Evolutionary conservation across 2,113 vertebrate genomes (phyloP), one percentile per base, ranked within the genome.

Genomic region (Saguinus midas): DNA sequence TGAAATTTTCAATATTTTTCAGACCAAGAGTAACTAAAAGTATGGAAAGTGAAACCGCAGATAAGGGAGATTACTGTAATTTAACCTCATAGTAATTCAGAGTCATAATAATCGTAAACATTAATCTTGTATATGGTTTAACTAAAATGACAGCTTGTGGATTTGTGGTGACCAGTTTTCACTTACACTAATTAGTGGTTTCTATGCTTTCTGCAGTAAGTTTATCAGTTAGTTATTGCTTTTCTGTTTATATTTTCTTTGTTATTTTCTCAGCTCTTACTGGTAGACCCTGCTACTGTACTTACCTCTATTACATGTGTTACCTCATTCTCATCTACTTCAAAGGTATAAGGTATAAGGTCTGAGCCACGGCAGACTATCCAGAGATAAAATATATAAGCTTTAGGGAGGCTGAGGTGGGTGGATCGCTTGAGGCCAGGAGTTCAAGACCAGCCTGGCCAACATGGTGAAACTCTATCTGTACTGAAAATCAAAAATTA

Each of bases 261-360:
- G 50, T 55, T n/a, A 88, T 23, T n/a, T 8, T 91, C 76, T n/a
- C n/a, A 40, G 43, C 40, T 95, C 23, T 32, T 18, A 79, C 18
- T 90, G 79, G 14, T 43, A 35, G 72, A 64, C 79, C 10, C 9
- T 81, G n/a, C 75, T 52, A 52, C 2, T 40, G 32, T n/a, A 32
- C 27, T 88, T 84, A 52, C 27, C 48, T 73, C 91, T 72, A 43
- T 13, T 35, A 61, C 0, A 10, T 37, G 20, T 52, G 21, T 52
- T 84, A 68, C 45, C 25, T 81, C 27, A 82, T 92, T 87, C 75
- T 88, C 73, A 68, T 61, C 57, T 93, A 93, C 66, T 86, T 81
- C 29, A 88, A 91, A 95, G 76, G n/a, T 85, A n/a, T 8, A 61
- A 88, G 32, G 17, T 43, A 86, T 57, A 91, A 96, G 85, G 43